These are phyloP conservation scores for Pimephales promelas DNA, from an alignment of 2,113 vertebrate species.

Conservation along the genomic window DNA sequence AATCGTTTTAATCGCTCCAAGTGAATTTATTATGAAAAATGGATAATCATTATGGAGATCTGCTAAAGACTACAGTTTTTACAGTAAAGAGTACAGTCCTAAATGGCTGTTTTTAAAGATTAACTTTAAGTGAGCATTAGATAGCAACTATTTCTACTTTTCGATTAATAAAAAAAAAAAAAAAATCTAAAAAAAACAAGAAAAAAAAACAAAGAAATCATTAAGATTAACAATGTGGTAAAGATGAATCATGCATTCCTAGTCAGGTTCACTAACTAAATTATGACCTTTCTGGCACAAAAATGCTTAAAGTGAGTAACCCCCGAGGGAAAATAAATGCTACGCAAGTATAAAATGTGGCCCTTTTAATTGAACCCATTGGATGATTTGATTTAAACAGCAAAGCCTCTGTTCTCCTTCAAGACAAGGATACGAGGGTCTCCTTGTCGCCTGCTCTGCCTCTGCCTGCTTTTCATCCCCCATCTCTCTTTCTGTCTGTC, in stretches of 20 bases:
- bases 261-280: not conserved
- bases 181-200: not conserved
- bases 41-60: too few species aligned
- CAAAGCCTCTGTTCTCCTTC: constrained; percentile 1
- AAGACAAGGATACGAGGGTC: constrained; percentile 10
- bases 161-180: too few species aligned
- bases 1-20: too few species aligned
- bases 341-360: not conserved
- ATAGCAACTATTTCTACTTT: too few species aligned
- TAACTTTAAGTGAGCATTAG: too few species aligned
- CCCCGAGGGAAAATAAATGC: not conserved
- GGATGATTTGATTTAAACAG: constrained; percentile 17
- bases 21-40: too few species aligned
- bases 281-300: not conserved
- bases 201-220: not conserved
- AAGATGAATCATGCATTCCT: not conserved
- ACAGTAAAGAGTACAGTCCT: too few species aligned
- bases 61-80: too few species aligned
- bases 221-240: not conserved
- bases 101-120: too few species aligned
- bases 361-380: not conserved
- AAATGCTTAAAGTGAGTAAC: not conserved
- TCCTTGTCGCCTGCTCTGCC: constrained; percentile 9
- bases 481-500: constrained; percentile 6
- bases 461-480: constrained; percentile 6